phyloP scores from a whole-genome alignment of 2,888 invertebrate genomes.

The Cybosia mesomella region DNA sequence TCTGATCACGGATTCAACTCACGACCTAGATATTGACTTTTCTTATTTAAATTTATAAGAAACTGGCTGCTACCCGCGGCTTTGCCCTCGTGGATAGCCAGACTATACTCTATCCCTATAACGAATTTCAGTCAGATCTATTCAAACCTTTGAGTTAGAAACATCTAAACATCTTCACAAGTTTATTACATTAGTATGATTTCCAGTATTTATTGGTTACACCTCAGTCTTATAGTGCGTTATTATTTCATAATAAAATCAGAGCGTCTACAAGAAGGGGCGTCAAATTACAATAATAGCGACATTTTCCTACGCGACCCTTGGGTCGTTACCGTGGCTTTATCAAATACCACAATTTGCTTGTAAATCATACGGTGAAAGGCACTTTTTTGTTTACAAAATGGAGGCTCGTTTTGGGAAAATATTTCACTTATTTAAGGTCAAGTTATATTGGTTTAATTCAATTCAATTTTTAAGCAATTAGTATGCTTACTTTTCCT shows the following conservation, averaged over 20 bases:
- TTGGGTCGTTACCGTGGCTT: constrained; percentile 36
- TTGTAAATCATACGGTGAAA: constrained; percentile 32
- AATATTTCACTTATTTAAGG: constrained; percentile 19
- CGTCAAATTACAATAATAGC: constrained; percentile 38
- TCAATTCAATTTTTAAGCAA: no score
- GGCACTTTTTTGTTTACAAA: constrained; percentile 22
- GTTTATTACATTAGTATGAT: background rate
- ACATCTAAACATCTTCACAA: no score
- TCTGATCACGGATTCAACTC: no score
- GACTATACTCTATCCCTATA: no score
- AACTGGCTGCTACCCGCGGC: no score
- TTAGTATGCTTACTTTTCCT: no score
- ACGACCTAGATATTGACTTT: no score
- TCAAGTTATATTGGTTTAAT: background rate
- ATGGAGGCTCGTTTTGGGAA: constrained; percentile 9
- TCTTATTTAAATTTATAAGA: no score
- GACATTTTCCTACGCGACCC: constrained; percentile 34
- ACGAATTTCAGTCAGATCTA: no score
- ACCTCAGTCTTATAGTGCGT: background rate
- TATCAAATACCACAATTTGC: constrained; percentile 43
- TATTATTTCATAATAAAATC: constrained; percentile 8
- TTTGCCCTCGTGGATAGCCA: no score
- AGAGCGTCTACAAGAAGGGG: constrained; percentile 18
- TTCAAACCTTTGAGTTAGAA: no score
- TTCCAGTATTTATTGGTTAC: background rate